Evolutionary conservation across 1,140 invertebrate species (phyloP), one percentile per base, ranked within the genome.

Genomic region (Cotesia typhae): DNA sequence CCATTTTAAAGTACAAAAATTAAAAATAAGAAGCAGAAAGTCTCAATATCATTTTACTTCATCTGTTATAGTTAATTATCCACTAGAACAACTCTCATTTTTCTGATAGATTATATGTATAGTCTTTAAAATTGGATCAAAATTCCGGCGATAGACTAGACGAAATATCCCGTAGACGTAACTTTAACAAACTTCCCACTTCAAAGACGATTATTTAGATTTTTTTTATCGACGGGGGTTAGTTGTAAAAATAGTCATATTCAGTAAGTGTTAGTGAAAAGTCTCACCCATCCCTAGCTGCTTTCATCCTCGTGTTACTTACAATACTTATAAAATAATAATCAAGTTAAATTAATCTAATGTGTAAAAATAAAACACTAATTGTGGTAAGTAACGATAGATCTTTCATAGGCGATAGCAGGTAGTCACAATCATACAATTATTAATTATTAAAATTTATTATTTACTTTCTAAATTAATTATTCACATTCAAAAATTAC

Each of bases 221-320:
- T 20, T 20, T 65, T 71, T 20, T 52, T 57, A 35, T 57, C 6
- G 71, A 38, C 37, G 10, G 73, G 66, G 73, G 65, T 64, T 53
- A 37, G 9, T n/a, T 51, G 28, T 61, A 61, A 20, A 20, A 20
- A 12, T 20, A 28, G 28, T 28, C 28, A 28, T 36, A 36, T 4
- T 41, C 4, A 20, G 9, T 51, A 60, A 52, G 28, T 64, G 14
- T 71, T 52, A 9, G 63, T 67, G 28, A 28, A 71, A 20, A 66
- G 66, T 74, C 77, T 77, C 71, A 80, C 80, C 81, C 79, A 77
- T 81, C 83, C 82, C 82, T 84, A 82, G 82, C 83, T 83, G 83
- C 83, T 84, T 83, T 82, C 82, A 75, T 64, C 77, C 72, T 74
- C 72, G 38, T 71, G 61, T 67, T 53, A 41, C n/a, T 38, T 12